Conservation (phyloP, 2,888 invertebrate species). For the Brachyopa scutellaris region DNA sequence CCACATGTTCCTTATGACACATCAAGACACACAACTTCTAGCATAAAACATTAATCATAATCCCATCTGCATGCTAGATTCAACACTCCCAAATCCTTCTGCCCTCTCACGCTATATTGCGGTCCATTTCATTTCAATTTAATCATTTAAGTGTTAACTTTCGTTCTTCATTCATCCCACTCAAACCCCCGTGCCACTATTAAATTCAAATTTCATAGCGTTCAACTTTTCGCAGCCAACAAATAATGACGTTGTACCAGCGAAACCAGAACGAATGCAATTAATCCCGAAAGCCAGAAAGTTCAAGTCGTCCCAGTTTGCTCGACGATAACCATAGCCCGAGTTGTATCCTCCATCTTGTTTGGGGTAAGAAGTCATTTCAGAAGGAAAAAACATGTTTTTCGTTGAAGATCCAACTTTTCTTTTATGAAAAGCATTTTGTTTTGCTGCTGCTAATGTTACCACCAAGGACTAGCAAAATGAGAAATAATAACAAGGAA, state of each 20-base stretch:
- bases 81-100: too few relatives aligned
- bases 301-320: slow-evolving; percentile 9
- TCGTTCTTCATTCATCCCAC: too few relatives aligned
- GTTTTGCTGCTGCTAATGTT: neutral
- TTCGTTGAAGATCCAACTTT: slow-evolving; percentile 41
- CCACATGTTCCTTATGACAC: too few relatives aligned
- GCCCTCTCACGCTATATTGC: too few relatives aligned
- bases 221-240: slow-evolving; percentile 5
- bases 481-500: slow-evolving; percentile 63
- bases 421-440: slow-evolving; percentile 36
- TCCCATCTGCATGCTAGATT: too few relatives aligned
- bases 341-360: neutral
- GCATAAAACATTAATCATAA: too few relatives aligned
- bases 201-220: neutral
- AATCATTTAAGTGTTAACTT: too few relatives aligned
- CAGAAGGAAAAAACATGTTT: slow-evolving; percentile 43
- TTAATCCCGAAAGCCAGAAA: slow-evolving; percentile 29
- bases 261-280: slow-evolving; percentile 28
- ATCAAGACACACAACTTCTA: too few relatives aligned
- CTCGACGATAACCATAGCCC: neutral
- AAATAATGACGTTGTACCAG: slow-evolving; percentile 13
- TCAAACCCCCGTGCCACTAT: too few relatives aligned
- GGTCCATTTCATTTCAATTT: too few relatives aligned
- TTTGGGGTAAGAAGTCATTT: slow-evolving; percentile 34
- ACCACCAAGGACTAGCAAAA: slow-evolving; percentile 15